A percentile compares a stretch with the other conserved stretches of the same genome.
Evolutionary conservation across 2,113 vertebrate genomes (phyloP).

Genomic region (Etheostoma spectabile): DNA sequence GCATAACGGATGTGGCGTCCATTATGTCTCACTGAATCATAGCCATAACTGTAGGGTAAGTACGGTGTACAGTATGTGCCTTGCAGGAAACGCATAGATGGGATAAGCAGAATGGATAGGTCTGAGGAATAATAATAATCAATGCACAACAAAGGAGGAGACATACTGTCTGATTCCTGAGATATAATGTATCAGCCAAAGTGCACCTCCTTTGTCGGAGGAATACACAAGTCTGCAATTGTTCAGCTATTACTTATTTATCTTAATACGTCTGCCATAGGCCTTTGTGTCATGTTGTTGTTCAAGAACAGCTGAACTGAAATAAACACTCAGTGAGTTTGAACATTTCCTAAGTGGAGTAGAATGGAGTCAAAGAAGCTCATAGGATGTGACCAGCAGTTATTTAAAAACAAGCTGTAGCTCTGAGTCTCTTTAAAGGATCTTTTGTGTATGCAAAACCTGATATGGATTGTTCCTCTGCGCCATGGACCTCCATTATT

Average conservation of each 20-base stretch:
- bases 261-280: slow-evolving; percentile 66
- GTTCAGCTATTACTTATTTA: slow-evolving; percentile 72
- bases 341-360: background rate
- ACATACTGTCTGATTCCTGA: slow-evolving; percentile 61
- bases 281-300: slow-evolving; percentile 48
- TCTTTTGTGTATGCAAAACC: background rate
- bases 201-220: slow-evolving; percentile 73
- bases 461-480: background rate
- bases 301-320: no score
- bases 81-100: slow-evolving; percentile 38
- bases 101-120: slow-evolving; percentile 41
- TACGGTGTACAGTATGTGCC: background rate
- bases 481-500: background rate
- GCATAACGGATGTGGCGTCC: slow-evolving; percentile 70
- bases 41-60: slow-evolving; percentile 28
- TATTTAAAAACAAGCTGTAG: slow-evolving; percentile 6
- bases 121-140: slow-evolving; percentile 46
- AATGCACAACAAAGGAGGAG: slow-evolving; percentile 66
- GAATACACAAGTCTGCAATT: slow-evolving; percentile 61
- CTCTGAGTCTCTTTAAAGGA: background rate
- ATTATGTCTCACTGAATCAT: slow-evolving; percentile 32
- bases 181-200: slow-evolving; percentile 67
- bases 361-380: slow-evolving; percentile 2
- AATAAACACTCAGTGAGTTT: no score
- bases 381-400: background rate